Evolutionary conservation across 1,140 invertebrate genomes (phyloP), one percentile per base, ranked within the genome.

Genomic region (Drosophila pandora): DNA sequence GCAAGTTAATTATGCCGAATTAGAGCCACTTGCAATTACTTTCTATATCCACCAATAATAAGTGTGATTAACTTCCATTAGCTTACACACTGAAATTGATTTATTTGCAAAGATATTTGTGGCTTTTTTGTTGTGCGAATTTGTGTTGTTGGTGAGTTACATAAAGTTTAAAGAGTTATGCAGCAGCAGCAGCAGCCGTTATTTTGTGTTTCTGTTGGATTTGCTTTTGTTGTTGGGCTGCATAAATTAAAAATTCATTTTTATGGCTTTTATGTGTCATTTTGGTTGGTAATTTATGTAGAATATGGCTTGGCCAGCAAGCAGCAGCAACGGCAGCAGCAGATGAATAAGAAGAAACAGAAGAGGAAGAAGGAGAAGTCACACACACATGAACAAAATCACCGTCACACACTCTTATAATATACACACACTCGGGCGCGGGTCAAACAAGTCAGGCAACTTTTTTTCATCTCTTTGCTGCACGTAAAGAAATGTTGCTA

Each of bases 391-490:
- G 52, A 6, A 45, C 49, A 47, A 9, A 56, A n/a, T 23, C 34
- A 30, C 37, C 48, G 7, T 52, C 17, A 49, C 49, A 63, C 25
- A 50, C 28, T 37, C 50, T 10, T 43, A 58, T n/a, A 68, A 68
- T 43, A 56, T 10, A 58, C 23, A 45, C 30, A 56, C 50, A 55
- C 55, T 37, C 34, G 50, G 50, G 41, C 55, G 74, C 64, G 73
- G 77, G 63, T 85, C 57, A 85, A 85, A 85, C 81, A 87, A 85
- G 81, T 85, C 81, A 87, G 64, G 74, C 81, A 87, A 85, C 81
- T 85, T 85, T 85, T 68, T 75, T 75, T 83, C 57, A 70, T 77
- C 73, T 73, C 79, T 81, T 80, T 80, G 76, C 76, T 82, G 79
- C 60, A 74, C 43, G 8, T 22, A 47, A 22, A 47, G 21, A 47